Evolutionary conservation across 2,113 vertebrate species (phyloP), one percentile per base, ranked within the genome.

Genomic region (Bambusicola thoracicus): DNA sequence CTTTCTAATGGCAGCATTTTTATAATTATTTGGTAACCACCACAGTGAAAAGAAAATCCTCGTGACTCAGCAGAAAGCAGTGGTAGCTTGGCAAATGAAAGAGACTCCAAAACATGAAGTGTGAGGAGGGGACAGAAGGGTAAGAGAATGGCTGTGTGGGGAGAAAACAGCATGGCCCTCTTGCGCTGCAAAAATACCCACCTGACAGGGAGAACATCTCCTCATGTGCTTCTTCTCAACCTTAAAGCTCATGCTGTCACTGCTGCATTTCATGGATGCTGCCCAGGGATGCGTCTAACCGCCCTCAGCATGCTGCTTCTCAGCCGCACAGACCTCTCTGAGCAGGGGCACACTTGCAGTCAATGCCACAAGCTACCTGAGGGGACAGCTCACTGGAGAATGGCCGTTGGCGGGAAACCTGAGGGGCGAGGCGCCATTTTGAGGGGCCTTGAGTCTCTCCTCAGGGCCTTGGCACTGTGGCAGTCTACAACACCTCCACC

Each of bases 401-500:
- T 2, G 10, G 77, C 69, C 8, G 14, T 65, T 32, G 82, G 44
- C 2, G 0, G 16, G 49, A 51, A 32, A 6, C 19, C 27, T 41
- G 72, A 80, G 38, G 34, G 56, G 29, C 62, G 20, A 19, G 19
- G 48, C 0, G 1, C 40, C 73, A 13, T 81, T 22, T 22, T 30
- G 90, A 76, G 67, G 27, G 4, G 4, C 4, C 7, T 11, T 0
- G 1, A 3, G 18, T 13, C 17, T 12, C 56, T 12, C 25, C 43
- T 36, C n/a, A 27, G 41, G 13, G 40, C 17, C 53, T 32, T 0
- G 2, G 38, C 25, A 12, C 16, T 2, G 11, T 12, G 51, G 76
- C 0, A 1, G 17, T 34, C 30, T 0, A 0, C 22, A 36, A 29
- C 19, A 29, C 6, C 16, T 20, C 34, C 0, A 1, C 21, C 27